Conservation (phyloP, 2,797 vertebrate species). For the Kryptopterus vitreolus region DNA sequence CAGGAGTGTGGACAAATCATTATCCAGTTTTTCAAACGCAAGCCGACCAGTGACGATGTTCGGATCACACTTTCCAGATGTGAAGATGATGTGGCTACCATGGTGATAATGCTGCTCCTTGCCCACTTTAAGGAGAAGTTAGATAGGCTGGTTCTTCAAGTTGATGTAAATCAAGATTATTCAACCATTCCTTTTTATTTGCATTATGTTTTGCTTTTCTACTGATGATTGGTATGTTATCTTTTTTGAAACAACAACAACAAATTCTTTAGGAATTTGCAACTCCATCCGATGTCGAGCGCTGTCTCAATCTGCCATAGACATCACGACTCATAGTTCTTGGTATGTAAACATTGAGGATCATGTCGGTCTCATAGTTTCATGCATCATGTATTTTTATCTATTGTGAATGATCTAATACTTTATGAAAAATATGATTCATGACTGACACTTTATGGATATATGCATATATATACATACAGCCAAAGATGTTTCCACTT, state of each 20-base stretch:
- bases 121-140: neutral
- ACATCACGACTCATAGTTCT: neutral
- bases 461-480: too few relatives aligned
- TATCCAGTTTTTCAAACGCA: neutral
- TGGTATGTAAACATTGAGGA: neutral
- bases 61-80: neutral
- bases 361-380: too few relatives aligned
- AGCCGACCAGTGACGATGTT: neutral
- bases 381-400: too few relatives aligned
- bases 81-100: neutral
- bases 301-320: neutral
- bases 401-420: too few relatives aligned
- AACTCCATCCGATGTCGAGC: neutral
- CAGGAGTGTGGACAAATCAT: neutral
- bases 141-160: neutral
- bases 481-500: too few relatives aligned
- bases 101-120: neutral
- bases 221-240: neutral
- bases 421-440: too few relatives aligned
- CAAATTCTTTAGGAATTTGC: neutral
- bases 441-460: too few relatives aligned
- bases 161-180: neutral
- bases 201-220: neutral
- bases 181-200: neutral
- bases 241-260: neutral